Base-by-base conservation (phyloP, 2,797 vertebrate species). In the Chiroxiphia lanceolata region DNA sequence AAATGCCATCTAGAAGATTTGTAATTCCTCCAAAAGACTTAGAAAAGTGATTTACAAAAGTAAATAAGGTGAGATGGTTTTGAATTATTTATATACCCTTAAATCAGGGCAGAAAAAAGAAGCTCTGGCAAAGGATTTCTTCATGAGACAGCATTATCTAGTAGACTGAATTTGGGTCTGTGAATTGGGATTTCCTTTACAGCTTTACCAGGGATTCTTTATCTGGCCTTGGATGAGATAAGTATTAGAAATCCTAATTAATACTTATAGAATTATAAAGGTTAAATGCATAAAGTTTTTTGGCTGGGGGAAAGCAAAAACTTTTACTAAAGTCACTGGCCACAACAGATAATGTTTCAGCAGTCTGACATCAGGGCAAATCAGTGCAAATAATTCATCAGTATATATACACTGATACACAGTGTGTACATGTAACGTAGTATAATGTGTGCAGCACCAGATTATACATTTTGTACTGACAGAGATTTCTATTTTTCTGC, bases 171-270 rank as follows among this genome's bases (percentile, higher is more conserved):
- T 79, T 87, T 79, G 68, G 21, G 29, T 74, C 61, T 59, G 42
- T 57, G 64, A 93, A 85, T 36, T 85, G n/a, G 17, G 45, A 84
- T 75, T 89, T 95, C 42, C 45, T 95, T 95, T 75, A 47, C 36
- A 76, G 51, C 23, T 91, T 82, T 90, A 70, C 78, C 61, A 74
- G 47, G 67, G 34, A 79, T 42, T 83, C 76, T 90, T 89, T 82
- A 72, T 78, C 61, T 91, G 53, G 29, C 22, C 47, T 75, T 69
- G 23, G 20, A 68, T 50, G 29, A 95, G 75, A 91, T 59, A 75
- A 83, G 69, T 3, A 3, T 26, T 65, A 53, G 33, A 34, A 76
- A 72, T 17, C 40, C 44, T 83, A 60, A 89, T 90, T 86, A 83
- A 80, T 74, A 80, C 44, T 76, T 85, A 33, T 6, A 38, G 51